Evolutionary conservation across 2,888 invertebrate species (phyloP).

Genomic region (Oligia latruncula): DNA sequence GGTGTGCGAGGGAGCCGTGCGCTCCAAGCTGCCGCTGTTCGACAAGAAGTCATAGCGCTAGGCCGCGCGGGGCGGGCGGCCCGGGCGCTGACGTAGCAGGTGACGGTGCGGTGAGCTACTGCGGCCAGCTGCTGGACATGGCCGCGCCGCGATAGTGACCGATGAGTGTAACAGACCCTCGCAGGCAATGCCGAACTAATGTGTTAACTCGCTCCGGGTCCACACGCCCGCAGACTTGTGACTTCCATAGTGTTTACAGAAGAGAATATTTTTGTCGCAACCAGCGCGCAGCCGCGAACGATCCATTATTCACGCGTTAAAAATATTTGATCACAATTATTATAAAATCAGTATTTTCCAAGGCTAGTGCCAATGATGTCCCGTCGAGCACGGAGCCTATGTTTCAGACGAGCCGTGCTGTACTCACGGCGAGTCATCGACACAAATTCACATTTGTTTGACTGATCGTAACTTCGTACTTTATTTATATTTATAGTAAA

Average conservation of each 20-base stretch:
- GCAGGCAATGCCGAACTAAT: constrained; percentile 6
- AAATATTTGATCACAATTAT: constrained; percentile 52
- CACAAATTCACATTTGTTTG: constrained; percentile 61
- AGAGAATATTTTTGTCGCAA: constrained; percentile 51
- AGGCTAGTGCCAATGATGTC: constrained; percentile 57
- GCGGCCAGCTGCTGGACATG: neutral
- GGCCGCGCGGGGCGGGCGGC: constrained; percentile 3
- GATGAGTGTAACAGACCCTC: neutral
- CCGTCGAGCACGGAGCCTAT: constrained; percentile 24
- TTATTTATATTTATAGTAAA: constrained; percentile 62
- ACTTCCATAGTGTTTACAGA: constrained; percentile 62
- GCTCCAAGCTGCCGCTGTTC: constrained; percentile 95
- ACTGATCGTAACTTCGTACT: constrained; percentile 74
- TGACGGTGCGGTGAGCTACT: accelerated
- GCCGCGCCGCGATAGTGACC: constrained; percentile 17
- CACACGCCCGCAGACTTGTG: constrained; percentile 33
- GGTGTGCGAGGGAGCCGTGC: constrained; percentile 96
- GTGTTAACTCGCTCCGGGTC: constrained; percentile 13
- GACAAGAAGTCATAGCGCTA: constrained; percentile 90
- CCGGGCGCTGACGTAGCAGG: neutral
- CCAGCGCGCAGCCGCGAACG: constrained; percentile 16
- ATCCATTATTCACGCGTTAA: constrained; percentile 41
- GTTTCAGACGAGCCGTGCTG: constrained; percentile 30
- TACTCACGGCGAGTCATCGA: constrained; percentile 31
- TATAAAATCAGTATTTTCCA: constrained; percentile 56